These are phyloP conservation scores for Neuroterus valhalla DNA, from an alignment of 1,140 invertebrate genomes.

Conservation along the genomic window DNA sequence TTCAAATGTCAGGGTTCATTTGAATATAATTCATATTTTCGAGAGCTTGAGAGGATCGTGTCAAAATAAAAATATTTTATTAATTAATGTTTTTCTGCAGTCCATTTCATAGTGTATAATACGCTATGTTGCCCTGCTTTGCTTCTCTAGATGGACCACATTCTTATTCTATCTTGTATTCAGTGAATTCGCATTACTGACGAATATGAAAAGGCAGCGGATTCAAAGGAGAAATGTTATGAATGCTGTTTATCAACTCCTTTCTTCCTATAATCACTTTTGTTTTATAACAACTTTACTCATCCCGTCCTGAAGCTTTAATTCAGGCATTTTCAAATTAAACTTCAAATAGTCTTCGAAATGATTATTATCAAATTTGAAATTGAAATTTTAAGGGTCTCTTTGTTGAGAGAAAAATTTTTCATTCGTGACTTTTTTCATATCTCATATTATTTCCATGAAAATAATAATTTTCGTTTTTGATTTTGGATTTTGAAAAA, in stretches of 20 bases:
- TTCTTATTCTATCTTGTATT: background rate
- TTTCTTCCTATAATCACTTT: background rate
- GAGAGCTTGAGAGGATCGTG: background rate
- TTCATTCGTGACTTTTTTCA: no score
- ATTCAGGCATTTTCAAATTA: background rate
- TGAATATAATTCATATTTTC: background rate
- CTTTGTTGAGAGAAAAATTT: no score
- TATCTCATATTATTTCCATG: no score
- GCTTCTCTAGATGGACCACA: background rate
- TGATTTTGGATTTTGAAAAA: no score
- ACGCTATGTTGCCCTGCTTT: background rate
- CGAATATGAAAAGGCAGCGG: background rate
- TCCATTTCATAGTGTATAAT: no score
- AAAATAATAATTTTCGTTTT: no score
- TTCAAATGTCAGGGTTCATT: background rate
- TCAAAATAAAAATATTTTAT: background rate
- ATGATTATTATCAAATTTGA: background rate
- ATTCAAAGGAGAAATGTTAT: background rate
- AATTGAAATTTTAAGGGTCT: no score
- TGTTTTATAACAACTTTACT: background rate
- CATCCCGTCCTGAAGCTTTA: background rate
- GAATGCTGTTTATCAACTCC: background rate
- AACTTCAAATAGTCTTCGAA: background rate
- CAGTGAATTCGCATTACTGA: constrained; percentile 1
- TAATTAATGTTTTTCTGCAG: no score